Evolutionary conservation across 2,888 invertebrate genomes (phyloP), one percentile per base, ranked within the genome.

Genomic region (Drosophila siamana): DNA sequence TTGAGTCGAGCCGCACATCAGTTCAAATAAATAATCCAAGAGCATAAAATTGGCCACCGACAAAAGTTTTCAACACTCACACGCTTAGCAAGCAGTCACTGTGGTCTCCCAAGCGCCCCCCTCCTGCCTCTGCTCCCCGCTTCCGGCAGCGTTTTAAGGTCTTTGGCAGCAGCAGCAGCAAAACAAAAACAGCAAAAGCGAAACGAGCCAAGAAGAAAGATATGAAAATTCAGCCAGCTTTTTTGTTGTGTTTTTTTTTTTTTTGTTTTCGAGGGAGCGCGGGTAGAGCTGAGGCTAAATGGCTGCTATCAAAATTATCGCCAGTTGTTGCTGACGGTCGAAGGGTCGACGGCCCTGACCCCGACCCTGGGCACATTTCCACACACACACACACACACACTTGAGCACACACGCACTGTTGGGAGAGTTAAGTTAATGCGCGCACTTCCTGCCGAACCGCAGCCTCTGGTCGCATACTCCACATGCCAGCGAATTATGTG

Each of bases 11-110:
- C 81, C 85, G 88, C 82, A 82, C 88, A 88, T 83, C 88, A 88
- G 86, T 88, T 88, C 83, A 88, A 88, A 88, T 88, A 88, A 83
- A 83, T 83, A 83, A 88, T 85, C 88, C 83, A 86, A 79, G 16
- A 83, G 88, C 88, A 88, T 86, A 69, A 83, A 88, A 83, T 82
- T 87, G 87, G 74, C 81, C 82, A 64, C 74, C 82, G 69, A 69
- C 64, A 69, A 80, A 82, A 85, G 63, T 82, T 82, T 82, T 81
- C 67, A 81, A 50, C 68, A 66, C 76, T 82, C 73, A 47, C 51
- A 68, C 66, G 65, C 69, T 62, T 33, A 59, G 56, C 57, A 70
- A 15, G 16, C 36, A 41, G 65, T 36, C 13, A 22, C 24, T 40
- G 28, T 55, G 4, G 41, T 26, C n/a, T n/a, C n/a, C n/a, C n/a